Evolutionary conservation across 2,113 vertebrate genomes (phyloP).

Genomic region (Carassius carassius): DNA sequence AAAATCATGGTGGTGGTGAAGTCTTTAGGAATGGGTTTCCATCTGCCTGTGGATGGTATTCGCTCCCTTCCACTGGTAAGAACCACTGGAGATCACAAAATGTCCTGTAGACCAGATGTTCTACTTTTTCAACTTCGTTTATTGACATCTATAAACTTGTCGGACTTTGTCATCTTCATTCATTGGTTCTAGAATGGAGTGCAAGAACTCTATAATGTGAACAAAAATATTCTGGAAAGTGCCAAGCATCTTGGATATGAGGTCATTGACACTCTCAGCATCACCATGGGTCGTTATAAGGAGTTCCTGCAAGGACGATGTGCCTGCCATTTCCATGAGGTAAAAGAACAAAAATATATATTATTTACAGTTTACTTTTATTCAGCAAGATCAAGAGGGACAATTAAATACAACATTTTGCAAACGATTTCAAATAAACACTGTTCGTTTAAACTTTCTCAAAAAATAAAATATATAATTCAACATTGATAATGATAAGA

Average conservation of each 20-base stretch:
- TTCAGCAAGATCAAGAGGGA: too few relatives aligned
- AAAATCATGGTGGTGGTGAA: constrained; percentile 91
- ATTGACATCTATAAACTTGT: neutral
- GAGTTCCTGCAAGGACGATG: constrained; percentile 94
- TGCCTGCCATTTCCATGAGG: constrained; percentile 96
- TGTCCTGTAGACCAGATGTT: neutral
- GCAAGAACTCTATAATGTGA: constrained; percentile 83
- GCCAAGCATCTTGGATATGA: constrained; percentile 86
- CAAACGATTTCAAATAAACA: neutral
- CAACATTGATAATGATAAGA: neutral
- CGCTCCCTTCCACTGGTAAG: constrained; percentile 85
- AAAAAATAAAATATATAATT: neutral
- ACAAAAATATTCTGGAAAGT: constrained; percentile 79
- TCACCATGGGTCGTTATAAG: constrained; percentile 93
- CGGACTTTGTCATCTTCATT: neutral
- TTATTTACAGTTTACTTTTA: neutral
- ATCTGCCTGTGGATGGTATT: constrained; percentile 90
- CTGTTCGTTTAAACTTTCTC: neutral
- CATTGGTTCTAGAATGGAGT: constrained; percentile 77
- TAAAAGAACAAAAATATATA: constrained; percentile 58
- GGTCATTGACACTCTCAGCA: constrained; percentile 86
- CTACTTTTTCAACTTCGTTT: neutral
- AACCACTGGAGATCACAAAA: neutral
- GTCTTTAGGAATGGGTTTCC: constrained; percentile 94
- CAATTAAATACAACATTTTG: too few relatives aligned